A percentile compares a stretch with the other conserved stretches of the same genome.
phyloP scores from a whole-genome alignment of 1,140 invertebrate genomes.

The Apolygus lucorum region DNA sequence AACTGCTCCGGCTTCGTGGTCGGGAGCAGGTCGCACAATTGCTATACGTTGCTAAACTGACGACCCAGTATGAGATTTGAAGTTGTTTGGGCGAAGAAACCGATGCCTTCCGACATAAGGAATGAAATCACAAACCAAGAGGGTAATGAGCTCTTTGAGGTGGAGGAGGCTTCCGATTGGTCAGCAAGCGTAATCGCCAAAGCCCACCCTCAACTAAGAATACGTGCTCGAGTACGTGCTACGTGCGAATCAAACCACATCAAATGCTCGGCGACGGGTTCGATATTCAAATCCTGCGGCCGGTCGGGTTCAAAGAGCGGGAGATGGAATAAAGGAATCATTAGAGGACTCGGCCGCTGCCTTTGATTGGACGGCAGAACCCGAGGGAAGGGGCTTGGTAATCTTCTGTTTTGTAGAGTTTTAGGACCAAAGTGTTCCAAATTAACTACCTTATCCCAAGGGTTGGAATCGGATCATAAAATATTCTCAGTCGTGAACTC shows the following conservation, averaged over 20 bases:
- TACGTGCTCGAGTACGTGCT: background rate
- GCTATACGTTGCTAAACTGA: too few species aligned
- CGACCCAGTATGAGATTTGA: too few species aligned
- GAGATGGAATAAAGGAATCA: conserved; percentile 15
- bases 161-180: background rate
- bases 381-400: background rate
- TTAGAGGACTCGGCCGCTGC: conserved; percentile 10
- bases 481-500: conserved; percentile 16
- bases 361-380: conserved; percentile 3
- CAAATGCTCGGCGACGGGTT: background rate
- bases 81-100: too few species aligned
- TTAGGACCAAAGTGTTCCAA: conserved; percentile 16
- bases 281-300: background rate
- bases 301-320: conserved; percentile 7
- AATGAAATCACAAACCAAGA: background rate
- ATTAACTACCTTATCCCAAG: conserved; percentile 7
- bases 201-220: background rate
- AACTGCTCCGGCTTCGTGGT: too few species aligned
- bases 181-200: background rate
- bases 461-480: conserved; percentile 15
- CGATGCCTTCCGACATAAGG: background rate
- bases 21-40: too few species aligned
- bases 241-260: conserved; percentile 5
- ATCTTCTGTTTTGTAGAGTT: conserved; percentile 15
- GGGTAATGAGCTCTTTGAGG: background rate